Evolutionary conservation across 1,140 invertebrate genomes (phyloP).

Genomic region (Carposina sasakii): DNA sequence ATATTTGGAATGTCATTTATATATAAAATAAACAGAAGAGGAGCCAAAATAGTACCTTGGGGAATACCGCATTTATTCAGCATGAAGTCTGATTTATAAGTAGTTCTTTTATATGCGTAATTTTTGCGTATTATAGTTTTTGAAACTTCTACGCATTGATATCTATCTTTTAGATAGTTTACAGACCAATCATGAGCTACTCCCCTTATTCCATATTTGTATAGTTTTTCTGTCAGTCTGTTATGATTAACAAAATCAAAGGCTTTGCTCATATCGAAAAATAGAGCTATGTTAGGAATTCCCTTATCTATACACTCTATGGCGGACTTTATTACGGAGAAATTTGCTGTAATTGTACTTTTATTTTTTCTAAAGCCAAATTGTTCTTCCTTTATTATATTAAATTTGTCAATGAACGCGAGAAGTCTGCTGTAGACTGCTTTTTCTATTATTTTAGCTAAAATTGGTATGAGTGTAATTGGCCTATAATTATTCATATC

Average conservation of each 20-base stretch:
- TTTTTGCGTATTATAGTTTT: not conserved
- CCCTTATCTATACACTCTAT: conserved; percentile 3
- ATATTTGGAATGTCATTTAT: not conserved
- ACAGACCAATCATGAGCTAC: not conserved
- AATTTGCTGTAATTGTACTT: not conserved
- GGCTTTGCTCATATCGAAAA: conserved; percentile 11
- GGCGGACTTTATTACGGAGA: no score
- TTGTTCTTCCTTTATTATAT: not conserved
- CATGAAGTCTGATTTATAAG: not conserved
- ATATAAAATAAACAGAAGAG: not conserved
- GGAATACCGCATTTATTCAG: not conserved
- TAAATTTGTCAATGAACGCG: not conserved
- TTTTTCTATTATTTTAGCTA: no score
- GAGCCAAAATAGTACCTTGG: not conserved
- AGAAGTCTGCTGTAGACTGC: no score
- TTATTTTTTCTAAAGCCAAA: not conserved
- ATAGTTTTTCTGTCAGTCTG: conserved; percentile 1
- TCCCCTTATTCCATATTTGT: not conserved
- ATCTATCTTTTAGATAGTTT: not conserved
- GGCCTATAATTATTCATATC: no score
- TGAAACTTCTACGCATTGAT: not conserved
- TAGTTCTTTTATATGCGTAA: not conserved
- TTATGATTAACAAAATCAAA: conserved; percentile 12
- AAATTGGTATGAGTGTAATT: no score
- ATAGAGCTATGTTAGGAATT: not conserved